Evolutionary conservation across 2,113 vertebrate genomes (phyloP), one percentile per base, ranked within the genome.

Genomic region (Pangasianodon gigas): DNA sequence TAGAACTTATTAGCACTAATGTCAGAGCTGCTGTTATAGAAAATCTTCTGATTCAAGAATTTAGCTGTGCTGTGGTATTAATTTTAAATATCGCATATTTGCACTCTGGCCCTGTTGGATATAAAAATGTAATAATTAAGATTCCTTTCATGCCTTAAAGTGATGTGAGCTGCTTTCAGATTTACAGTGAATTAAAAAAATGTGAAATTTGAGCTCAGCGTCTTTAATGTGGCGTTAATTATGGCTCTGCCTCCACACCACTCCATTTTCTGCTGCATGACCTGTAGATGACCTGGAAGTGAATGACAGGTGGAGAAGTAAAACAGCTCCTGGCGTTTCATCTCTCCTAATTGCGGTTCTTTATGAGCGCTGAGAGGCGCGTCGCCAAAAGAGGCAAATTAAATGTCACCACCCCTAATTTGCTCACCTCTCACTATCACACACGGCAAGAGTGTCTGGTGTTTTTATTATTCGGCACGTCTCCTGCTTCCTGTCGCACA

Each of bases 321-420:
- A 92, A 92, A 69, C 79, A 90, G 87, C 80, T 11, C 88, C 67
- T 41, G 54, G 11, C 13, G 52, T 41, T 85, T 89, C 85, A 84
- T 92, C 84, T 80, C 48, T 52, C n/a, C 87, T 92, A 87, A 92
- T 90, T 90, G 89, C 87, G 52, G 65, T 89, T 85, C 87, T 89
- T 89, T 84, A 84, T 79, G 60, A 92, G 80, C 24, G 51, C 87
- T 44, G 51, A 56, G 69, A 87, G 85, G 86, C 4, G 14, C 79
- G 54, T 89, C 84, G 56, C 83, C 84, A 71, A 84, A 89, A 89
- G 80, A 90, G 89, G 67, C 54, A 80, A 92, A 92, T 90, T 84
- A 92, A 92, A 92, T 90, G 91, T 92, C 89, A 90, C 89, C 85
- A 87, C 89, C 87, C 52, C 69, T 90, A 90, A 92, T 92, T 92